These are phyloP conservation scores for Drosophila buzzatii DNA, from an alignment of 2,888 invertebrate species.

Conservation along the genomic window DNA sequence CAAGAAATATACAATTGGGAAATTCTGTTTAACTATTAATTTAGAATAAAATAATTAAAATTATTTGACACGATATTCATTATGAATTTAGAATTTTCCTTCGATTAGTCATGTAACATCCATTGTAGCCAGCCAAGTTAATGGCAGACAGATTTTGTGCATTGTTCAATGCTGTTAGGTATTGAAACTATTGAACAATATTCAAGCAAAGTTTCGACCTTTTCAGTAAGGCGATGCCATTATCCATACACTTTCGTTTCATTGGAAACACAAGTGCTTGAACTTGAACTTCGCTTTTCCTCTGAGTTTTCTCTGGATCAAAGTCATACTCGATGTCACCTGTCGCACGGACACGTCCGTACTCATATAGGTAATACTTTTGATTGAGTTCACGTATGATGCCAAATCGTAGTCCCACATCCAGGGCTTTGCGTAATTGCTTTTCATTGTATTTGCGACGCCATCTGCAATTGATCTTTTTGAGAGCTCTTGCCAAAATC, in stretches of 20 bases:
- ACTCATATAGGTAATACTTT: constrained; percentile 59
- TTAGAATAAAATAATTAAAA: no score
- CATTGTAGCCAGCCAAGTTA: not conserved
- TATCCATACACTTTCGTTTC: not conserved
- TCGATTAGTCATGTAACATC: not conserved
- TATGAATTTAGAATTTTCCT: not conserved
- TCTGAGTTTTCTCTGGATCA: not conserved
- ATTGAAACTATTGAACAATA: not conserved
- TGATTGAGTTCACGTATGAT: constrained; percentile 34
- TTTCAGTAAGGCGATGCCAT: no score
- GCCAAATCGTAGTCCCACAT: constrained; percentile 27
- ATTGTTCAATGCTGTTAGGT: not conserved
- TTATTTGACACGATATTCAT: no score
- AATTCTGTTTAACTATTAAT: no score
- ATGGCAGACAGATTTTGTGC: no score
- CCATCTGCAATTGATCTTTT: not conserved
- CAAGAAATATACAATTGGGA: no score
- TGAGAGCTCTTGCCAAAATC: constrained; percentile 19
- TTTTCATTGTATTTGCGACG: constrained; percentile 17
- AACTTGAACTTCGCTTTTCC: not conserved
- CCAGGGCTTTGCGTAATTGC: constrained; percentile 39
- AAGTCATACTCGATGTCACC: constrained; percentile 34
- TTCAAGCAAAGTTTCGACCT: not conserved
- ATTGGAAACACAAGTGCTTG: not conserved
- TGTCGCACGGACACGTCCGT: constrained; percentile 17